Evolutionary conservation across 2,113 vertebrate species (phyloP).

Genomic region (Phylloscopus trochilus): DNA sequence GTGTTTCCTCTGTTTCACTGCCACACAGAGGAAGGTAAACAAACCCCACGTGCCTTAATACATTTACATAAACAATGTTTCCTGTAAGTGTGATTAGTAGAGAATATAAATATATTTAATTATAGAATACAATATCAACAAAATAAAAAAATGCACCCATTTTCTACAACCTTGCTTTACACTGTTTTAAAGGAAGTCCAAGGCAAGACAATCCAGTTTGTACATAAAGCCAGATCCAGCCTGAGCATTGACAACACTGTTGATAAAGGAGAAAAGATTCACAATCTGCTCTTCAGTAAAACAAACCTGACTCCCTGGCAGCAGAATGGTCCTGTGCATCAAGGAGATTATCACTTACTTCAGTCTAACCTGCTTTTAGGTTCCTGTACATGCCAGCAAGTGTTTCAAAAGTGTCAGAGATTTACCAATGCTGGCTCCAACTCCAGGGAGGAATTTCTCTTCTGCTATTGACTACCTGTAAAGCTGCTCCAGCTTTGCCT

Average conservation of each 20-base stretch:
- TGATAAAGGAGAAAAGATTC: background rate
- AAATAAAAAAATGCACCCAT: background rate
- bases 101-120: background rate
- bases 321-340: background rate
- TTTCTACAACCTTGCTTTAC: background rate
- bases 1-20: background rate
- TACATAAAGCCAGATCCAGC: background rate
- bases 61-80: background rate
- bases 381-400: background rate
- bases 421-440: background rate
- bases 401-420: background rate
- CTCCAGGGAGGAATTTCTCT: background rate
- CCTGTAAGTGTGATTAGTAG: background rate
- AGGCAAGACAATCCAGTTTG: background rate
- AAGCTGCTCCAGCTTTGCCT: background rate
- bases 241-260: background rate
- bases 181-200: background rate
- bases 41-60: background rate
- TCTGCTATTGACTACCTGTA: background rate
- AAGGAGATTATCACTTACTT: background rate
- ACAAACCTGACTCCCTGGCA: background rate
- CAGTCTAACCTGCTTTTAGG: background rate
- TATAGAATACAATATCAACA: background rate
- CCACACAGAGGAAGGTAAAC: background rate
- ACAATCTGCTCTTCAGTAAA: background rate